Evolutionary conservation across 2,797 vertebrate species (phyloP), one percentile per base, ranked within the genome.

Genomic region (Petrocephalus schoutedeni): DNA sequence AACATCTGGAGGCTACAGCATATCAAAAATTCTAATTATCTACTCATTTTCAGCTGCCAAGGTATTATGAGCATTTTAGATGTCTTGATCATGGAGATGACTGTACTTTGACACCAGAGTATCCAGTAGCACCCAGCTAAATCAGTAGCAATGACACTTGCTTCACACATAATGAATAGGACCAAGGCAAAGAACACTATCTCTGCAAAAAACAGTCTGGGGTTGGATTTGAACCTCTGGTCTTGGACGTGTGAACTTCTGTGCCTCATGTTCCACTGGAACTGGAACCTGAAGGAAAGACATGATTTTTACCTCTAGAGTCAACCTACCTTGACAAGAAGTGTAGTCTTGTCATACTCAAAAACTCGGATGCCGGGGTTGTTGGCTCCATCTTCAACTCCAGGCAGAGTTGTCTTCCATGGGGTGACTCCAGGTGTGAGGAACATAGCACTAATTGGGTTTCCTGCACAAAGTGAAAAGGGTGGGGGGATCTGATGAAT

Each of bases 321-420:
- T 9, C 57, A 45, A 10, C 91, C 90, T 95, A 98, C 98, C 95
- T 97, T 90, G 87, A 99, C 94, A 2, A 94, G 91, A 86, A 99
- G 96, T 0, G 96, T 97, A 92, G 94, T 89, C 23, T 51, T 93
- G 90, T 99, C 95, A 0, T 99, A 99, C 88, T 95, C 88, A 16
- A 99, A 94, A 74, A 98, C 87, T 1, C 98, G 96, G 88, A 99
- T 98, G 14, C 96, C 97, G 85, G 98, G 98, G 90, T 99, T 99
- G 93, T 99, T 99, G 87, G 97, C 97, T 53, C 98, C 98, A 0
- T 99, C 94, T 58, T 86, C 87, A 3, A 99, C 98, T 54, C 97
- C 98, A n/a, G 97, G 96, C 61, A 99, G 92, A 0, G 97, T 97
- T 80, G 97, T 99, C 92, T 98, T 97, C 98, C 98, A 99, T 0